These are phyloP conservation scores for Eupeodes latifasciatus DNA, from an alignment of 2,888 invertebrate species.

Conservation along the genomic window DNA sequence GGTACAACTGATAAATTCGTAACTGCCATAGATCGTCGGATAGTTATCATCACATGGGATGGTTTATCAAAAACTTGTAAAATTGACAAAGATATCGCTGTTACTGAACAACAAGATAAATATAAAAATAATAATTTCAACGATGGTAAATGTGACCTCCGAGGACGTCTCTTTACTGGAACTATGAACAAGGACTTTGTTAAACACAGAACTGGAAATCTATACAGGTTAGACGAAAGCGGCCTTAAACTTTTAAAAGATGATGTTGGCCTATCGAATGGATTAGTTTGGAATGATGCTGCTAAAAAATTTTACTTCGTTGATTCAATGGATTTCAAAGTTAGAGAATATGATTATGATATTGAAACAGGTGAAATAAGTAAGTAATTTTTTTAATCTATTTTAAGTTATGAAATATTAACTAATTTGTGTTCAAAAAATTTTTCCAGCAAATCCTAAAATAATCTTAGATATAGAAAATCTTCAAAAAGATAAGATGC, in stretches of 20 bases:
- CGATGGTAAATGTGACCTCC: slow-evolving; percentile 91
- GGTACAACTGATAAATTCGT: slow-evolving; percentile 87
- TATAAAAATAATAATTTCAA: slow-evolving; percentile 88
- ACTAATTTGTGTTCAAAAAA: background rate
- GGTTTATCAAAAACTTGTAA: slow-evolving; percentile 85
- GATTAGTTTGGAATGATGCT: slow-evolving; percentile 90
- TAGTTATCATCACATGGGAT: slow-evolving; percentile 88
- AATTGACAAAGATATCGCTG: slow-evolving; percentile 85
- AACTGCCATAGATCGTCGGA: slow-evolving; percentile 86
- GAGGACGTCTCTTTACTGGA: slow-evolving; percentile 90
- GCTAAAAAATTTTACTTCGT: slow-evolving; percentile 90
- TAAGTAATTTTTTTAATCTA: too few species aligned
- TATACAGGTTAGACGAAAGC: slow-evolving; percentile 81
- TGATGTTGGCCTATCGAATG: slow-evolving; percentile 89
- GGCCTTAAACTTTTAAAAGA: slow-evolving; percentile 79
- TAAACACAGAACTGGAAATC: slow-evolving; percentile 81
- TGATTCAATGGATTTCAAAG: slow-evolving; percentile 88
- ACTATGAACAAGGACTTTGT: slow-evolving; percentile 83
- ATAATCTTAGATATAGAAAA: slow-evolving; percentile 86
- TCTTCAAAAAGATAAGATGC: slow-evolving; percentile 81
- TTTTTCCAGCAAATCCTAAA: slow-evolving; percentile 84
- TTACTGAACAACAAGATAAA: slow-evolving; percentile 86
- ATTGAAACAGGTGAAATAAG: slow-evolving; percentile 87
- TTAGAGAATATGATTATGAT: slow-evolving; percentile 90
- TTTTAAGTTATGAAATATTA: too few species aligned